These are phyloP conservation scores for Rotaria socialis DNA, from an alignment of 2,888 invertebrate genomes.

Conservation along the genomic window DNA sequence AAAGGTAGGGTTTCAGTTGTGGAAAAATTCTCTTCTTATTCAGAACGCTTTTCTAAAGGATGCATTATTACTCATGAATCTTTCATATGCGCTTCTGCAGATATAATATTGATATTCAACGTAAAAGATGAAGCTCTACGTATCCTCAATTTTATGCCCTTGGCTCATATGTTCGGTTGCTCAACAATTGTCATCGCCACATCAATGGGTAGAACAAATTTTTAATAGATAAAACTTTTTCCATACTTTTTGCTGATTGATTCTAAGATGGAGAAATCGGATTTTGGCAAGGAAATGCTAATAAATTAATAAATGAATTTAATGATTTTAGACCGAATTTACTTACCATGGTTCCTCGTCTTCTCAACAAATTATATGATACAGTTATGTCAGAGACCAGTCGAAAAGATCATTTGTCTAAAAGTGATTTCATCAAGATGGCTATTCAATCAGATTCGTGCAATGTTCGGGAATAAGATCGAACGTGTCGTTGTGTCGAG, in stretches of 20 bases:
- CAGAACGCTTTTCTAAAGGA: neutral
- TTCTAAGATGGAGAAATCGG: conserved; percentile 68
- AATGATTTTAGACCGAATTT: conserved; percentile 66
- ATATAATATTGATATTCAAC: neutral
- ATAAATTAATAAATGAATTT: conserved; percentile 54
- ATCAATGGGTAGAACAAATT: neutral
- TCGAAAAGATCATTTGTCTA: neutral
- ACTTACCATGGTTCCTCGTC: conserved; percentile 86
- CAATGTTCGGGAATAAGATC: conserved; percentile 82
- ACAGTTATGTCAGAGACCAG: conserved; percentile 62
- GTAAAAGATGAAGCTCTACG: conserved; percentile 22
- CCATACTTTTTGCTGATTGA: neutral
- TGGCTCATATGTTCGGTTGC: conserved; percentile 95
- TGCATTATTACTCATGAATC: neutral
- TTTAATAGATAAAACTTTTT: neutral
- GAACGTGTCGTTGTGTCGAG: conserved; percentile 88
- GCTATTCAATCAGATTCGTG: conserved; percentile 85
- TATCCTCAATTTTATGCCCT: conserved; percentile 81
- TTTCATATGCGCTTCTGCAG: conserved; percentile 49
- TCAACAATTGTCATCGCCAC: neutral
- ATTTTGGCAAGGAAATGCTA: conserved; percentile 56
- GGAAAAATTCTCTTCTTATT: neutral
- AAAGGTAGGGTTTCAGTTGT: conserved; percentile 68
- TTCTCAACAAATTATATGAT: conserved; percentile 90
- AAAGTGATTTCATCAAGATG: conserved; percentile 66